Conservation (phyloP, 2,797 vertebrate species). For the Acestrorhynchus altus region DNA sequence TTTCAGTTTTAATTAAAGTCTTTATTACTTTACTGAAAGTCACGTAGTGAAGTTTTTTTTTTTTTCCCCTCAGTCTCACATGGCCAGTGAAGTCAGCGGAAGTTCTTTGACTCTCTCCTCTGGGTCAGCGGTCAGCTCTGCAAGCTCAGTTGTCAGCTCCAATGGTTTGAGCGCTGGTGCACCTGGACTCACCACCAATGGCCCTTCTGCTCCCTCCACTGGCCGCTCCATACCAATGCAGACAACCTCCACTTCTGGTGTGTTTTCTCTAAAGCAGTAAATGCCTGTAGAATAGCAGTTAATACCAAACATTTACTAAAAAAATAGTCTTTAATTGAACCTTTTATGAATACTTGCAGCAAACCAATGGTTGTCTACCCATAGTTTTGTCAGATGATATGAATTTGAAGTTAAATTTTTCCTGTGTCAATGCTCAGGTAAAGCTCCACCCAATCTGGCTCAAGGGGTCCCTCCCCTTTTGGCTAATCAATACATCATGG, state of each 20-base stretch:
- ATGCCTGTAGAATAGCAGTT: neutral
- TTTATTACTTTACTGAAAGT: neutral
- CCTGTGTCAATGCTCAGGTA: conserved; percentile 78
- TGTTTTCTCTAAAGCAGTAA: neutral
- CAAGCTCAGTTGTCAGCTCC: conserved; percentile 67
- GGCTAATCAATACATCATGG: conserved; percentile 97
- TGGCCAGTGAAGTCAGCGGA: conserved; percentile 76
- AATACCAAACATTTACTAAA: neutral
- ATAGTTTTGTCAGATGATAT: neutral
- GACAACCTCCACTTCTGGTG: conserved; percentile 63
- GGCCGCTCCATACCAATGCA: conserved; percentile 83
- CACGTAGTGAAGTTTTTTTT: neutral
- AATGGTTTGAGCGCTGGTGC: conserved; percentile 78
- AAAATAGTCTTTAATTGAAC: neutral
- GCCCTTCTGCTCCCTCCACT: conserved; percentile 75
- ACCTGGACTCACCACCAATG: conserved; percentile 81
- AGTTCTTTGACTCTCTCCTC: conserved; percentile 72
- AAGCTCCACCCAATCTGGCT: conserved; percentile 94
- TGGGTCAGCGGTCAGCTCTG: conserved; percentile 50
- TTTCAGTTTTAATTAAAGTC: neutral
- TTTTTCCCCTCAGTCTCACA: conserved; percentile 70
- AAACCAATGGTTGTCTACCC: neutral
- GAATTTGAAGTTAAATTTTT: neutral
- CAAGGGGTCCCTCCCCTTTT: conserved; percentile 94
- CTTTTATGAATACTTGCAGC: neutral